Evolutionary conservation across 2,797 vertebrate species (phyloP), one percentile per base, ranked within the genome.

Genomic region (Phalanger gymnotis): DNA sequence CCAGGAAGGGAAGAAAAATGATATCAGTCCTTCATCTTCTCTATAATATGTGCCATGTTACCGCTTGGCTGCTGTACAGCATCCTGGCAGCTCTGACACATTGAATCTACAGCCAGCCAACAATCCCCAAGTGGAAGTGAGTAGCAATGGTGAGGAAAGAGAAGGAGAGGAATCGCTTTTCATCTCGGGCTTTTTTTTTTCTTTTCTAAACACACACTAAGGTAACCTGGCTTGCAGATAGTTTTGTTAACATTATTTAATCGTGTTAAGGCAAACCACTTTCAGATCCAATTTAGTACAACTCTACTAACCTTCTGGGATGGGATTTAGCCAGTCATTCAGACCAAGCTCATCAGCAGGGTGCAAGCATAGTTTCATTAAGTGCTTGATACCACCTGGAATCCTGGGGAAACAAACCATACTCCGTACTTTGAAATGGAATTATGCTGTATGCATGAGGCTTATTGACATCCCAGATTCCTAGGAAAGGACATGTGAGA

Each of bases 161-260:
- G 40, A 30, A 5, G 57, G 90, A 96, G 53, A 30, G 54, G 87
- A 73, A 53, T 58, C 16, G 27, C 40, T 54, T 94, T 95, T 96
- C 81, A 73, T 92, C 90, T 57, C 57, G 51, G 66, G 92, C 3
- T 34, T 56, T 56, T 56, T 56, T 92, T 96, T 73, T 66, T 61
- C 14, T 66, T 66, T 34, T 34, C 92, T 30, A 92, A 90, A 27
- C 55, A 94, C 91, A 31, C 52, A 54, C 57, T 57, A 96, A 96
- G 54, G 92, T 57, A 89, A 95, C 53, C 27, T 66, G 31, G 31
- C 34, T 93, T 94, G 94, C 92, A 90, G 73, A 93, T 94, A 53
- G 90, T 92, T 97, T 96, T 94, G 95, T 94, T 98, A 95, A 94
- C 55, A 94, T 94, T 92, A 90, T 52, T 94, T 96, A 96, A 93